Evolutionary conservation across 1,140 invertebrate genomes (phyloP).

Genomic region (Drosophila nannoptera): DNA sequence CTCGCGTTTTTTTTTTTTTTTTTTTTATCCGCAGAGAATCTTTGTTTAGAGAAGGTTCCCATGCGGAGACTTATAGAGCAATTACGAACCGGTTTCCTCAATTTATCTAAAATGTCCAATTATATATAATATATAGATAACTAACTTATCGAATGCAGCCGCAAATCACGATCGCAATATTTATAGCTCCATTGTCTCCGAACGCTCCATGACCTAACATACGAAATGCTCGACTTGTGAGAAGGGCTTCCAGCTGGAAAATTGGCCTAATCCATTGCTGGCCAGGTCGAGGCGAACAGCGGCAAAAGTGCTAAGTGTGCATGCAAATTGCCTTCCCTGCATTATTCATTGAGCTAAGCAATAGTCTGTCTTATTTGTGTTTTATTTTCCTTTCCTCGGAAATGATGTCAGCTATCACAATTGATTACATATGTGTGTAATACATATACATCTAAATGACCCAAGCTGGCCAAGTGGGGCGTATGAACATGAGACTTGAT

Average conservation of each 20-base stretch:
- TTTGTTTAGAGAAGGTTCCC: background rate
- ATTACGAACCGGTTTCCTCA: constrained; percentile 63
- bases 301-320: background rate
- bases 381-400: background rate
- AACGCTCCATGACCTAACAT: constrained; percentile 66
- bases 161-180: constrained; percentile 44
- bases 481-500: background rate
- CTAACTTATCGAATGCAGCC: constrained; percentile 28
- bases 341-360: background rate
- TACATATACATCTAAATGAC: no score
- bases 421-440: no score
- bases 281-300: no score
- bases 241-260: constrained; percentile 1
- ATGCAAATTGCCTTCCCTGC: background rate
- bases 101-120: constrained; percentile 44
- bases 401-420: background rate
- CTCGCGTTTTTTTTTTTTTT: background rate
- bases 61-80: constrained; percentile 9
- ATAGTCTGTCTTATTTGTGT: background rate
- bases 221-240: constrained; percentile 30
- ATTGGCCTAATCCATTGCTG: constrained; percentile 1
- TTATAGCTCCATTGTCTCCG: constrained; percentile 59
- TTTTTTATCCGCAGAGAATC: background rate
- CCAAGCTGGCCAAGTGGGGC: no score
- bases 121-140: constrained; percentile 33